Percentiles rank a stretch among this genome's conserved stretches.
These are phyloP conservation scores for Poeciliopsis turneri DNA, from an alignment of 2,797 vertebrate genomes.

Conservation along the genomic window DNA sequence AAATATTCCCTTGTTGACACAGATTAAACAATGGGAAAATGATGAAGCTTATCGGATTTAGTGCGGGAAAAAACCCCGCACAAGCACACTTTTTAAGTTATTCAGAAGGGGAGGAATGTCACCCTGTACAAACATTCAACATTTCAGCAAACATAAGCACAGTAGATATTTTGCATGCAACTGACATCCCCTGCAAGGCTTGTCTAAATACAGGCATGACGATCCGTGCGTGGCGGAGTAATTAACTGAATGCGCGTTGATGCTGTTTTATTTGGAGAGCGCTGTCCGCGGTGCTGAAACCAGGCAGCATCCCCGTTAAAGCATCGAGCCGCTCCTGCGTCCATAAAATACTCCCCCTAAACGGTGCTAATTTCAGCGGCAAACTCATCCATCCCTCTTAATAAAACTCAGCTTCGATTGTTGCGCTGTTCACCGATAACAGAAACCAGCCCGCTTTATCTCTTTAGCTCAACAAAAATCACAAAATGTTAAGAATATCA, in stretches of 20 bases:
- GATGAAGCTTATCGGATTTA: slow-evolving; percentile 68
- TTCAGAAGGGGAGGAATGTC: slow-evolving; percentile 42
- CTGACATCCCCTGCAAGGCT: slow-evolving; percentile 60
- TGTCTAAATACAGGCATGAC: slow-evolving; percentile 58
- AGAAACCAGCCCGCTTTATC: slow-evolving; percentile 48
- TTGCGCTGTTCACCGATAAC: slow-evolving; percentile 46
- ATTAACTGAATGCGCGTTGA: slow-evolving; percentile 74
- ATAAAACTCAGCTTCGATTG: slow-evolving; percentile 62
- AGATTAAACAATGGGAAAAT: slow-evolving; percentile 68
- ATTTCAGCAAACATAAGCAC: slow-evolving; percentile 22
- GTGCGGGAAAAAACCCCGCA: slow-evolving; percentile 67
- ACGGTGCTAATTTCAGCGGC: slow-evolving; percentile 48
- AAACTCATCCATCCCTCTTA: slow-evolving; percentile 38
- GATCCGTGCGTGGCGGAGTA: slow-evolving; percentile 69
- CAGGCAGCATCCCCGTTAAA: slow-evolving; percentile 30
- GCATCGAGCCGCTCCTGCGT: slow-evolving; percentile 21
- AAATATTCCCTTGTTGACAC: slow-evolving; percentile 66
- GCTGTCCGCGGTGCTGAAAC: slow-evolving; percentile 68
- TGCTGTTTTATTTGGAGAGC: slow-evolving; percentile 58
- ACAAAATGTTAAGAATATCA: slow-evolving; percentile 57
- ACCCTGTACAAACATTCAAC: slow-evolving; percentile 27
- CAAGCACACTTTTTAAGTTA: slow-evolving; percentile 75
- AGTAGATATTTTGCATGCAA: slow-evolving; percentile 62
- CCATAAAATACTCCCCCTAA: slow-evolving; percentile 25
- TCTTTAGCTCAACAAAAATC: slow-evolving; percentile 45